These are phyloP conservation scores for fruit fly (Drosophila melanogaster) DNA, from an alignment of 1,140 invertebrate species.

Conservation along the genomic window Release_6_plus_ISO1_MT NT_033779.5:9671501-9672000, in stretches of 20 bases:
- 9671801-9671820: conserved; percentile 45
- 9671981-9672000: conserved; percentile 15
- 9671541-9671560: conserved; percentile 30
- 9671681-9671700: conserved; percentile 44
- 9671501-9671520: conserved; percentile 4
- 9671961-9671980: conserved; percentile 13
- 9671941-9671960: conserved; percentile 38
- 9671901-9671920: conserved; percentile 36
- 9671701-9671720: conserved; percentile 48
- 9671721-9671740: conserved; percentile 43
- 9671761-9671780: conserved; percentile 38
- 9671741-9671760: conserved; percentile 29
- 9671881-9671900: conserved; percentile 19
- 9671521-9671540: conserved; percentile 7
- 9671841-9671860: conserved; percentile 24
- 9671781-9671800: conserved; percentile 27
- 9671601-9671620: conserved; percentile 32
- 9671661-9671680: conserved; percentile 72
- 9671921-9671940: conserved; percentile 48
- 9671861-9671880: conserved; percentile 25
- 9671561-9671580: conserved; percentile 62
- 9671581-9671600: conserved; percentile 36
- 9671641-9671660: conserved; percentile 66
- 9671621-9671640: conserved; percentile 26
- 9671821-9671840: conserved; percentile 37